Evolutionary conservation across 2,888 invertebrate species (phyloP).

Genomic region (Chironomus riparius): DNA sequence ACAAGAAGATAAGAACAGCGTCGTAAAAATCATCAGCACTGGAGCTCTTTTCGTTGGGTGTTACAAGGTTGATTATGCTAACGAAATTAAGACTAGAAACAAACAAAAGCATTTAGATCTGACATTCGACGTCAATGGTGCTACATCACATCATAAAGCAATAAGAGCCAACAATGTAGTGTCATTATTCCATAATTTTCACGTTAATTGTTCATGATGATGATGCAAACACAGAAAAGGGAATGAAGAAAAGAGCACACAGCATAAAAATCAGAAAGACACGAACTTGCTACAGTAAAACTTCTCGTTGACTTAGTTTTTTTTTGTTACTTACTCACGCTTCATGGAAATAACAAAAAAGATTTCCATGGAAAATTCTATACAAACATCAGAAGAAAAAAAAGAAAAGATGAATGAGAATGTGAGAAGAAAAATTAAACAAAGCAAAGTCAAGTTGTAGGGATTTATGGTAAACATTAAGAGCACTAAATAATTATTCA

Average conservation of each 20-base stretch:
- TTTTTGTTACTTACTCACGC: not conserved
- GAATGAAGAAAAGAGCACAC: not conserved
- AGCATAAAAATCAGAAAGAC: not conserved
- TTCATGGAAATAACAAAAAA: not conserved
- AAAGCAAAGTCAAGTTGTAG: not conserved
- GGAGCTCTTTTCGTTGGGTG: no score
- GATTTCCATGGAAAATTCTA: not conserved
- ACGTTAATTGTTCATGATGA: conserved; percentile 24
- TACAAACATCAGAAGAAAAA: not conserved
- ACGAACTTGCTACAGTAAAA: conserved; percentile 8
- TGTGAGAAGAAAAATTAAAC: not conserved
- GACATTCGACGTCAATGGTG: not conserved
- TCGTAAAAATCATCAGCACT: no score
- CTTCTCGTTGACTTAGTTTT: not conserved
- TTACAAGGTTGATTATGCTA: no score
- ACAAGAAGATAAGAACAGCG: no score
- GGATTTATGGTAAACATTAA: not conserved
- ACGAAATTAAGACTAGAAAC: no score
- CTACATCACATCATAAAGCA: not conserved
- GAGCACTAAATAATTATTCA: not conserved
- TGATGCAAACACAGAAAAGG: not conserved
- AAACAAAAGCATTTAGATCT: not conserved
- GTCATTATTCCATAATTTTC: conserved; percentile 24
- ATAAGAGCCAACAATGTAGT: conserved; percentile 5
- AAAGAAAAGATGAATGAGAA: not conserved